Conservation (phyloP, 2,113 vertebrate genomes). For the Cariama cristata region DNA sequence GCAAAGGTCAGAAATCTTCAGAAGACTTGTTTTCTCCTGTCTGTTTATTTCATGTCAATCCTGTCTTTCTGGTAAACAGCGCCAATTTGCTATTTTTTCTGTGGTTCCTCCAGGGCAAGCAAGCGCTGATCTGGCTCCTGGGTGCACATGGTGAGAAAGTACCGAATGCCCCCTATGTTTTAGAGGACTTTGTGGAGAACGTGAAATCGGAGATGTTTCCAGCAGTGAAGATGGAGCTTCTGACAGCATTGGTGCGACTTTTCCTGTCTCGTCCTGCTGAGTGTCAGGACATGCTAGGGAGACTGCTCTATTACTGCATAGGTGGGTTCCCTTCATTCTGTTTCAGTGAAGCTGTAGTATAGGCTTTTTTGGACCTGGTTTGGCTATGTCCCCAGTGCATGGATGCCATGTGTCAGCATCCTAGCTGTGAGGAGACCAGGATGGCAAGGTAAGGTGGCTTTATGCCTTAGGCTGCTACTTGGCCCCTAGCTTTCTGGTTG, state of each 20-base stretch:
- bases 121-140: slow-evolving; percentile 92
- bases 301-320: slow-evolving; percentile 88
- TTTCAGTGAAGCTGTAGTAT: neutral
- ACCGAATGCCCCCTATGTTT: slow-evolving; percentile 86
- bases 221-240: slow-evolving; percentile 90
- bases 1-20: neutral
- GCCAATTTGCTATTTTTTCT: neutral
- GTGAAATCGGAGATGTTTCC: slow-evolving; percentile 83
- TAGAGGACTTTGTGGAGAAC: slow-evolving; percentile 90
- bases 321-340: slow-evolving; percentile 70
- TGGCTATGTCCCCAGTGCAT: accelerated
- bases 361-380: neutral
- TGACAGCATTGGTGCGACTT: slow-evolving; percentile 86
- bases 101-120: slow-evolving; percentile 84
- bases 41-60: accelerated
- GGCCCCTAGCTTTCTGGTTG: neutral
- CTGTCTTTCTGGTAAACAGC: neutral
- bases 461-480: neutral
- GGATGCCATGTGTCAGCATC: neutral
- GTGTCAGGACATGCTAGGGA: slow-evolving; percentile 92
- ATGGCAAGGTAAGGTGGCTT: neutral
- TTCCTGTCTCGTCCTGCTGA: slow-evolving; percentile 91
- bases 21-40: accelerated
- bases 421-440: neutral
- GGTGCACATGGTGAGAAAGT: slow-evolving; percentile 87